These are phyloP conservation scores for Frankliniella fusca DNA, from an alignment of 2,888 invertebrate genomes.

Conservation along the genomic window DNA sequence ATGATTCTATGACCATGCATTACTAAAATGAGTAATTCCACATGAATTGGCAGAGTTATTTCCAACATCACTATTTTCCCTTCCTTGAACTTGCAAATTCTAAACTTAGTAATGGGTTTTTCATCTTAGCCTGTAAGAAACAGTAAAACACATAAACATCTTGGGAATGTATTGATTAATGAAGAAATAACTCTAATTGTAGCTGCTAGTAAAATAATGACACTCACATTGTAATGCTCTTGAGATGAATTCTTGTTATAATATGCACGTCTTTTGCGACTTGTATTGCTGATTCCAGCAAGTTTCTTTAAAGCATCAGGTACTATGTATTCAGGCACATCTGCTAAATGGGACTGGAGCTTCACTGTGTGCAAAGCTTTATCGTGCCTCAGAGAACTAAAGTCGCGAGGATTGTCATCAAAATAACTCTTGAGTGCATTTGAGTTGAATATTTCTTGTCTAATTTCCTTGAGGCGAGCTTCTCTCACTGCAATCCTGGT, in stretches of 20 bases:
- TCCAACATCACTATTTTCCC: conserved; percentile 41
- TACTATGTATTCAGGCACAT: conserved; percentile 90
- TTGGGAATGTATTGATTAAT: not conserved
- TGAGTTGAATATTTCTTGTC: conserved; percentile 86
- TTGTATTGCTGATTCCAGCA: conserved; percentile 50
- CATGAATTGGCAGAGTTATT: too few relatives aligned
- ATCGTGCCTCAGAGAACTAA: conserved; percentile 78
- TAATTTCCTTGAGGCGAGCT: conserved; percentile 92
- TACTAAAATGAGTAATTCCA: too few relatives aligned
- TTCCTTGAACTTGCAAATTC: conserved; percentile 56
- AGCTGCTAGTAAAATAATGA: conserved; percentile 43
- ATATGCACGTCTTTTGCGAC: conserved; percentile 40
- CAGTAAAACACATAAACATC: conserved; percentile 24
- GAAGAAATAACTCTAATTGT: too few relatives aligned
- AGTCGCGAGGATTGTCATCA: conserved; percentile 84
- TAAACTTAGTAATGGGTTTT: conserved; percentile 64
- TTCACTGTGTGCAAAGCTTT: conserved; percentile 80
- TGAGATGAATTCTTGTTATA: conserved; percentile 47
- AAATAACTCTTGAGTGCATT: conserved; percentile 90
- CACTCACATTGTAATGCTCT: conserved; percentile 39
- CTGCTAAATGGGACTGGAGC: conserved; percentile 75
- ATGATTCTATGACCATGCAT: too few relatives aligned
- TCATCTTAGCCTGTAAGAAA: conserved; percentile 58
- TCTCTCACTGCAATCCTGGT: conserved; percentile 91
- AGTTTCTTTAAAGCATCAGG: conserved; percentile 70